Conservation (phyloP, 35 echinoderm and acorn worm genomes). For the Ptychodera flava region DNA sequence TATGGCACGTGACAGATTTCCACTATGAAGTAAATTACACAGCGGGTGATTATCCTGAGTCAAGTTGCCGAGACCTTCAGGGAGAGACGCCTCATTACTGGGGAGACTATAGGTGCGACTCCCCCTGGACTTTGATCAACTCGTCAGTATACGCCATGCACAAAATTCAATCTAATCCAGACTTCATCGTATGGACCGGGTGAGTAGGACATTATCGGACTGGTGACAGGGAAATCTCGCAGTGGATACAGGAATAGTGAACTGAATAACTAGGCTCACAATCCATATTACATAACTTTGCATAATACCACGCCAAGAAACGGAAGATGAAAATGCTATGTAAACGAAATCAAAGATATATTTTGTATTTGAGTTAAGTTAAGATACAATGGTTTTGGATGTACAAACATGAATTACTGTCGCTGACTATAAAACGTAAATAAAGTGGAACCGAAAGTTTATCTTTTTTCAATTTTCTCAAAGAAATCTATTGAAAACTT, state of each 20-base stretch:
- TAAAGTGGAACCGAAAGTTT: too few relatives aligned
- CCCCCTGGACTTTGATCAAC: slow-evolving; percentile 9
- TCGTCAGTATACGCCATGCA: slow-evolving; percentile 7
- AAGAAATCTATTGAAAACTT: too few relatives aligned
- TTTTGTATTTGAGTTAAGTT: neutral
- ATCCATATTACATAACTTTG: too few relatives aligned
- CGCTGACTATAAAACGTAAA: too few relatives aligned
- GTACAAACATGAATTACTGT: too few relatives aligned
- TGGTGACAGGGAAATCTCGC: too few relatives aligned
- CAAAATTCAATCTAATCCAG: neutral
- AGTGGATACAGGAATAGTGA: too few relatives aligned
- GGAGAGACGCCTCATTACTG: neutral
- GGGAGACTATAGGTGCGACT: slow-evolving; percentile 7
- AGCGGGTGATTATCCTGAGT: neutral
- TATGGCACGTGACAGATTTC: slow-evolving; percentile 21
- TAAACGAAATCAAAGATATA: neutral
- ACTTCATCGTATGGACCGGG: slow-evolving; percentile 25
- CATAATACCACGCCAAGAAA: too few relatives aligned
- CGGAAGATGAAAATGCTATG: too few relatives aligned
- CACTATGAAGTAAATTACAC: slow-evolving; percentile 10
- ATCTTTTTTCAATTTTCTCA: too few relatives aligned
- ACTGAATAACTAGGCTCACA: too few relatives aligned
- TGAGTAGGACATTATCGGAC: neutral
- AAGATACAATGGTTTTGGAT: too few relatives aligned
- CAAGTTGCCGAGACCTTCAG: neutral